These are phyloP conservation scores for Paracentrotus lividus DNA, from an alignment of 53 echinoderm and acorn worm species.

Conservation along the genomic window DNA sequence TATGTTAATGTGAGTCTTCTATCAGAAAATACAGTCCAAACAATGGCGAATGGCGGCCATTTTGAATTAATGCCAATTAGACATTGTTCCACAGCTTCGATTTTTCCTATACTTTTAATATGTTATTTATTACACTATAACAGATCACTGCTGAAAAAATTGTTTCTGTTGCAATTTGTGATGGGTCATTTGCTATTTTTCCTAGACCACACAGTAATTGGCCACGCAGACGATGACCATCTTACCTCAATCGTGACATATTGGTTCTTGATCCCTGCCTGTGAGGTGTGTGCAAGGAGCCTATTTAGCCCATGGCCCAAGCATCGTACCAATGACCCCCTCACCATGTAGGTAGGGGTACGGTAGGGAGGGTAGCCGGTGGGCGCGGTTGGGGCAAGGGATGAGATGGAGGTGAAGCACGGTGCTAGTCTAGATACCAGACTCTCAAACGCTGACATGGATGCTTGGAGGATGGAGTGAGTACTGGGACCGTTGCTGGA, in stretches of 20 bases:
- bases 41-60: no score
- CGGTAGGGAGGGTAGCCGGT: constrained; percentile 44
- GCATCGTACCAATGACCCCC: constrained; percentile 75
- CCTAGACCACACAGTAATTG: no score
- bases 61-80: no score
- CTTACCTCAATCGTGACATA: constrained; percentile 61
- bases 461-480: constrained; percentile 53
- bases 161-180: no score
- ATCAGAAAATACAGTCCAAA: no score
- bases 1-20: no score
- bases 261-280: constrained; percentile 72
- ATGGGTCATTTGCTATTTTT: no score
- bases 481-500: constrained; percentile 21
- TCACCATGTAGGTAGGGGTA: constrained; percentile 64
- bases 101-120: no score
- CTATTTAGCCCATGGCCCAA: constrained; percentile 86
- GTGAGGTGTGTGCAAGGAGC: constrained; percentile 69
- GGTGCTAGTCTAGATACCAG: constrained; percentile 74
- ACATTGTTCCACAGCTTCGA: no score
- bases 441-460: constrained; percentile 77
- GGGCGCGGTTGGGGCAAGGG: constrained; percentile 62
- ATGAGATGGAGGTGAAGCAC: constrained; percentile 66
- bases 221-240: no score
- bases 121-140: no score
- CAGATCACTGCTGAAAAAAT: no score